A percentile compares a stretch with the other conserved stretches of the same genome.
phyloP scores from a whole-genome alignment of 2,113 vertebrate species.

The Prunella fulvescens region DNA sequence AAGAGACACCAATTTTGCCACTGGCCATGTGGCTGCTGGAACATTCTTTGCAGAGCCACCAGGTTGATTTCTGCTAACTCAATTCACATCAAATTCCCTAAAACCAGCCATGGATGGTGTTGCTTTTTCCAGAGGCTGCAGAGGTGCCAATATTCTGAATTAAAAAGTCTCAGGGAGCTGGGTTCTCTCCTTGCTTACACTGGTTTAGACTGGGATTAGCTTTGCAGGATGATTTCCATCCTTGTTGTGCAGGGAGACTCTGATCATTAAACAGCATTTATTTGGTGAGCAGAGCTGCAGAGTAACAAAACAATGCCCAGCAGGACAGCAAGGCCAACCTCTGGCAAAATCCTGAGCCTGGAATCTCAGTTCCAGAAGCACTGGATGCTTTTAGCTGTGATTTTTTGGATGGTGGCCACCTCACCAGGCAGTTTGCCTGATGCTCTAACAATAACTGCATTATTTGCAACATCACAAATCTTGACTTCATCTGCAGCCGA shows the following conservation, averaged over 20 bases:
- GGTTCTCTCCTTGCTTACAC: background rate
- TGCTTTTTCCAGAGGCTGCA: background rate
- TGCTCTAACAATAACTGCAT: background rate
- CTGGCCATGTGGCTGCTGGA: background rate
- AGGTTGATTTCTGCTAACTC: background rate
- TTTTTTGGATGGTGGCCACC: background rate
- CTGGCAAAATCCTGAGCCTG: background rate
- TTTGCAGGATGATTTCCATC: background rate
- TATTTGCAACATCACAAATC: background rate
- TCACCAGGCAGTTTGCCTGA: background rate
- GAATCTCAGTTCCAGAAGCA: background rate
- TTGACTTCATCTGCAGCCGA: background rate
- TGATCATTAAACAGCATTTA: background rate
- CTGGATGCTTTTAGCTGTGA: background rate
- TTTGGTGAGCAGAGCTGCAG: background rate
- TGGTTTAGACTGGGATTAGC: background rate
- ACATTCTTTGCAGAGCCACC: background rate
- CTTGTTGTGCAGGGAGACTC: fast-evolving
- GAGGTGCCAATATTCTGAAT: background rate
- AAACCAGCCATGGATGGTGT: fast-evolving
- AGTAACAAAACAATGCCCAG: background rate
- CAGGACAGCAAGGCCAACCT: background rate
- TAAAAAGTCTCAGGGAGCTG: background rate
- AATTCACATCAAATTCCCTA: background rate
- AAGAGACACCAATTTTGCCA: background rate